Evolutionary conservation across 2,797 vertebrate genomes (phyloP).

Genomic region (Myotis planiceps): DNA sequence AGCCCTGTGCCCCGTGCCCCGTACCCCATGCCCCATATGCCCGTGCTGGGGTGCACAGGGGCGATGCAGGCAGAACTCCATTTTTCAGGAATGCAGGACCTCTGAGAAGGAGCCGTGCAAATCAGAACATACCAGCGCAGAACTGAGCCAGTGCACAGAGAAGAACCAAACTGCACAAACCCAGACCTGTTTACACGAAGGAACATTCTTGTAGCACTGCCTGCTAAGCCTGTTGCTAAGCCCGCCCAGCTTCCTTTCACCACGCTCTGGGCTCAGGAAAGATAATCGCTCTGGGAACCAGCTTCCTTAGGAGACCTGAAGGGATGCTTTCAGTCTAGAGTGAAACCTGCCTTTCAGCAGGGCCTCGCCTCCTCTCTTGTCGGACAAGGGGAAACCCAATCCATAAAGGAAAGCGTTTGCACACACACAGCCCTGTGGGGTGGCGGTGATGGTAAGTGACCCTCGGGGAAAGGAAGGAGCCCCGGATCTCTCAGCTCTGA

Average conservation of each 20-base stretch:
- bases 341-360: constrained; percentile 71
- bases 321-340: constrained; percentile 16
- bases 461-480: constrained; percentile 51
- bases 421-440: constrained; percentile 34
- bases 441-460: constrained; percentile 72
- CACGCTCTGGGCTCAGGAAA: constrained; percentile 62
- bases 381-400: constrained; percentile 72
- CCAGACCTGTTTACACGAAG: constrained; percentile 54
- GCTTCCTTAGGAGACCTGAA: constrained; percentile 38
- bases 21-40: not conserved
- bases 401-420: constrained; percentile 63
- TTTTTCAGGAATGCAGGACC: not conserved
- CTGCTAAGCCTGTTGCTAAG: constrained; percentile 56
- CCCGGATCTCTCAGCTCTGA: constrained; percentile 71
- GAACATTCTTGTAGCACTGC: constrained; percentile 53
- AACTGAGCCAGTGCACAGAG: not conserved
- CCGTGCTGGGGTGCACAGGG: not conserved
- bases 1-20: not conserved
- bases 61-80: not conserved
- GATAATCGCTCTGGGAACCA: constrained; percentile 77
- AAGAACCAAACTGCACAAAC: not conserved
- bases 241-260: constrained; percentile 63
- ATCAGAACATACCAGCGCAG: not conserved
- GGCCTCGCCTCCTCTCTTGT: constrained; percentile 25
- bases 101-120: not conserved